Conservation (phyloP, 1,140 invertebrate genomes). For the Lasaia peninsularis region DNA sequence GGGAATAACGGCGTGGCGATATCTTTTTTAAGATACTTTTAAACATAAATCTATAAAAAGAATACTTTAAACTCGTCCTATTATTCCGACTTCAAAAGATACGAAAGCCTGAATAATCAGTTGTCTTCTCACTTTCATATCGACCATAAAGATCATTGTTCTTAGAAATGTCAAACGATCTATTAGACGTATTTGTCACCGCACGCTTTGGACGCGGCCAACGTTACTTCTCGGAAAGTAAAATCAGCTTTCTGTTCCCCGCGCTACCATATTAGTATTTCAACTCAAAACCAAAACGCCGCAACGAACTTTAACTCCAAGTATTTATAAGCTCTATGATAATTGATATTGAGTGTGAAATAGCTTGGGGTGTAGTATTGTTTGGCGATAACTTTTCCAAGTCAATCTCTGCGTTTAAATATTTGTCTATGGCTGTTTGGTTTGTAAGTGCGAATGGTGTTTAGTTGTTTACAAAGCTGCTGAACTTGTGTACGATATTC, state of each 20-base stretch:
- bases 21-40: too few relatives aligned
- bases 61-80: too few relatives aligned
- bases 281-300: slow-evolving; percentile 32
- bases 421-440: slow-evolving; percentile 70
- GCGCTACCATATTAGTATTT: slow-evolving; percentile 62
- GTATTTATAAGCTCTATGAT: slow-evolving; percentile 35
- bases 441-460: slow-evolving; percentile 75
- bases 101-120: neutral
- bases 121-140: slow-evolving; percentile 6
- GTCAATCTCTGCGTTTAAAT: slow-evolving; percentile 67
- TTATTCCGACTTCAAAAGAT: neutral
- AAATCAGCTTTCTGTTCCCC: slow-evolving; percentile 53
- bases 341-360: slow-evolving; percentile 39
- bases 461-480: slow-evolving; percentile 68
- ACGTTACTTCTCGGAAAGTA: slow-evolving; percentile 58
- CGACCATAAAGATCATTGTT: slow-evolving; percentile 16
- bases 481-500: slow-evolving; percentile 58
- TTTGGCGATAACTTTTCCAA: slow-evolving; percentile 41
- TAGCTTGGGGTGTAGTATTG: slow-evolving; percentile 27
- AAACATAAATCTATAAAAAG: too few relatives aligned
- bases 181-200: slow-evolving; percentile 20
- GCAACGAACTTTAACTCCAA: slow-evolving; percentile 25
- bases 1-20: too few relatives aligned
- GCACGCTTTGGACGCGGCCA: slow-evolving; percentile 21
- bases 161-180: slow-evolving; percentile 25